Percentiles rank a stretch among this genome's conserved stretches.
These are phyloP conservation scores for Macropodus opercularis DNA, from an alignment of 2,797 vertebrate genomes.

Conservation along the genomic window DNA sequence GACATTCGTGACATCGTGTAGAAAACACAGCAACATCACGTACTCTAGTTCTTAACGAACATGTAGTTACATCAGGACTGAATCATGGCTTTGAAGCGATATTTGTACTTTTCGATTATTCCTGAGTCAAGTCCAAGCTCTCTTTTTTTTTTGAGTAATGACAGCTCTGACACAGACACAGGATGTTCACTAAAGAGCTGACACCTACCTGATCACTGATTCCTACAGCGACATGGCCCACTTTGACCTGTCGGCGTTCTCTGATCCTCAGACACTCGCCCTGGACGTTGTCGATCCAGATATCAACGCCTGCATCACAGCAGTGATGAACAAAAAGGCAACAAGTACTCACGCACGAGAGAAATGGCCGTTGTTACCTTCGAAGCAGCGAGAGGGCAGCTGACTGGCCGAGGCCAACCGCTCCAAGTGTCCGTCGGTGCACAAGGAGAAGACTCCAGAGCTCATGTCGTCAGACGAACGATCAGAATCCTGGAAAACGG, in stretches of 20 bases:
- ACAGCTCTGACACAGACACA: too few species aligned
- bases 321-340: neutral
- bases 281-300: constrained; percentile 90
- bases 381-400: constrained; percentile 83
- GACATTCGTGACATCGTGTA: too few species aligned
- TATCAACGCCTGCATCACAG: constrained; percentile 85
- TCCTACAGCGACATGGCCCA: constrained; percentile 92
- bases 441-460: constrained; percentile 92
- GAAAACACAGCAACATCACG: too few species aligned
- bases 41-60: too few species aligned
- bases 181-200: too few species aligned
- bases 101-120: too few species aligned
- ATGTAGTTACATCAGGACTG: too few species aligned
- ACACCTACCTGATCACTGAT: constrained; percentile 88
- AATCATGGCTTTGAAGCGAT: too few species aligned
- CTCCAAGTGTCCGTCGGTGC: constrained; percentile 83
- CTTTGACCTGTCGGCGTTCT: constrained; percentile 88
- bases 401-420: constrained; percentile 82
- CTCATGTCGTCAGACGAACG: constrained; percentile 92
- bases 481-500: constrained; percentile 81
- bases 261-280: constrained; percentile 92
- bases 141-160: too few species aligned
- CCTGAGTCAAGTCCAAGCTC: too few species aligned
- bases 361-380: constrained; percentile 76
- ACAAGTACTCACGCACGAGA: accelerated